Percentiles rank a stretch among this genome's conserved stretches.
Evolutionary conservation across 2,113 vertebrate genomes (phyloP).

Genomic region (Stigmatopora nigra): DNA sequence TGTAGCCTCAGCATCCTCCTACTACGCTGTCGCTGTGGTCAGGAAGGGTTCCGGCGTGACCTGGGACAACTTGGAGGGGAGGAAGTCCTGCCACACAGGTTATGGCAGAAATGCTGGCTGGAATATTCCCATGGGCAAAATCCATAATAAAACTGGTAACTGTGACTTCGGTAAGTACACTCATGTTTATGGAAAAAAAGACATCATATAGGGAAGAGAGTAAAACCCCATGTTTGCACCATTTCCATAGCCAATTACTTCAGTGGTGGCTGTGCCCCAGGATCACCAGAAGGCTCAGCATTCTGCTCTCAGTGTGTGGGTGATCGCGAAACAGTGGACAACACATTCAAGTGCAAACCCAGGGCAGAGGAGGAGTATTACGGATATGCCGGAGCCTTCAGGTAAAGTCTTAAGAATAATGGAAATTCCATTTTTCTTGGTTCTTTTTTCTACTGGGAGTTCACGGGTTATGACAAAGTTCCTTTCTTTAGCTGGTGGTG

Average conservation of each 20-base stretch:
- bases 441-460: too few species aligned
- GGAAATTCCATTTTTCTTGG: too few species aligned
- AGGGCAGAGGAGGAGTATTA: slow-evolving; percentile 73
- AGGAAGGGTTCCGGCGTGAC: slow-evolving; percentile 62
- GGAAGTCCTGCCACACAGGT: slow-evolving; percentile 80
- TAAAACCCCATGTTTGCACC: neutral
- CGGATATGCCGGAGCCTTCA: slow-evolving; percentile 79
- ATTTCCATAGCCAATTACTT: slow-evolving; percentile 67
- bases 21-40: slow-evolving; percentile 80
- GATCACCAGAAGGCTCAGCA: slow-evolving; percentile 60
- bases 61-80: slow-evolving; percentile 73
- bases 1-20: slow-evolving; percentile 38
- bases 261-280: slow-evolving; percentile 78
- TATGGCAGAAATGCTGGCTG: slow-evolving; percentile 80
- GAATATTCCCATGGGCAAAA: slow-evolving; percentile 77
- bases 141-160: slow-evolving; percentile 53
- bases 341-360: slow-evolving; percentile 63
- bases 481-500: too few species aligned
- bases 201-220: too few species aligned
- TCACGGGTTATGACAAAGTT: too few species aligned
- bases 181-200: too few species aligned
- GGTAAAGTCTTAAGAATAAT: slow-evolving; percentile 55
- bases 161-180: slow-evolving; percentile 72
- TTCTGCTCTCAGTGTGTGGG: slow-evolving; percentile 78
- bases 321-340: slow-evolving; percentile 28